Conservation (phyloP, 2,888 invertebrate genomes). For the Tipula confusa region DNA sequence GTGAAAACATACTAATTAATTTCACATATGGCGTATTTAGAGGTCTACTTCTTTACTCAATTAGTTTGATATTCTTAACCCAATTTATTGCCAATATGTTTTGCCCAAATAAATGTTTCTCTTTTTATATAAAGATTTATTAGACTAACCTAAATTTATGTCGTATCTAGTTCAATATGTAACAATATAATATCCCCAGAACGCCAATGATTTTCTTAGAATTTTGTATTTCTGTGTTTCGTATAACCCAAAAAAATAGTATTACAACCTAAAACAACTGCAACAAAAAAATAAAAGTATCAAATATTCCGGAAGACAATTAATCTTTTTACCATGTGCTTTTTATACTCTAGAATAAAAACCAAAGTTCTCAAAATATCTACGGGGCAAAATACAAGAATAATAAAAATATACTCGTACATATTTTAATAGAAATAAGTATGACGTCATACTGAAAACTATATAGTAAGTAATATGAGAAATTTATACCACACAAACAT, state of each 20-base stretch:
- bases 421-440: not conserved
- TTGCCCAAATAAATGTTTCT: not conserved
- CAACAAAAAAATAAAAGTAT: not conserved
- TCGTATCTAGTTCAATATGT: not conserved
- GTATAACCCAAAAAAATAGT: not conserved
- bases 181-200: not conserved
- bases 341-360: not conserved
- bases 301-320: slow-evolving; percentile 25
- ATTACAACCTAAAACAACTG: not conserved
- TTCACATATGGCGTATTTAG: not conserved
- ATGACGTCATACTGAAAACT: not conserved
- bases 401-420: not conserved
- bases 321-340: not conserved
- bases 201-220: not conserved
- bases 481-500: not conserved
- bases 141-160: not conserved
- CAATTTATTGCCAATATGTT: not conserved
- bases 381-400: not conserved
- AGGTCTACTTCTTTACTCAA: too few species aligned
- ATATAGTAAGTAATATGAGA: not conserved
- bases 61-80: not conserved
- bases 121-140: not conserved
- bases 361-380: not conserved
- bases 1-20: too few species aligned
- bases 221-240: not conserved